Percentiles rank a stretch among this genome's conserved stretches.
These are phyloP conservation scores for Metalampra italica DNA, from an alignment of 2,888 invertebrate genomes.

Conservation along the genomic window DNA sequence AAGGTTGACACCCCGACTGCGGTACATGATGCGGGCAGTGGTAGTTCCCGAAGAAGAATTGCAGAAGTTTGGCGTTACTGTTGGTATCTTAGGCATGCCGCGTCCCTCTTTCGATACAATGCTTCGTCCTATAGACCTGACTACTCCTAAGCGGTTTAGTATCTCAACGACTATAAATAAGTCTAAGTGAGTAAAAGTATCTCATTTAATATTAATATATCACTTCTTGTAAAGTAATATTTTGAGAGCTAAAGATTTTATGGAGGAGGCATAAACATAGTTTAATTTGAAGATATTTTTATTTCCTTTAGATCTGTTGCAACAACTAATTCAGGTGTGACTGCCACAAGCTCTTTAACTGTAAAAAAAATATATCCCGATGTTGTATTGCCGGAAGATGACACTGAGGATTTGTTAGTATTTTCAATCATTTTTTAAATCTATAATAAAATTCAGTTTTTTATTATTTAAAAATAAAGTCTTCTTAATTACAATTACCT, in stretches of 20 bases:
- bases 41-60: conserved; percentile 72
- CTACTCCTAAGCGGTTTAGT: neutral
- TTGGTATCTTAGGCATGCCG: conserved; percentile 76
- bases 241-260: too few species aligned
- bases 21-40: conserved; percentile 68
- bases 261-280: too few species aligned
- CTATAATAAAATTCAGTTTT: too few species aligned
- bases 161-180: neutral
- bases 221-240: too few species aligned
- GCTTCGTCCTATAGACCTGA: conserved; percentile 31
- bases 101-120: conserved; percentile 70
- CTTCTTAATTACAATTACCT: too few species aligned
- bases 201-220: neutral
- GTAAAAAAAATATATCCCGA: conserved; percentile 22
- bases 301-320: too few species aligned
- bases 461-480: too few species aligned
- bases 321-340: neutral
- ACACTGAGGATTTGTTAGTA: neutral
- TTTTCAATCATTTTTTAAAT: too few species aligned
- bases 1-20: conserved; percentile 43
- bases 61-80: conserved; percentile 49
- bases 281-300: too few species aligned
- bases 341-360: neutral
- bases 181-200: neutral
- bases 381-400: neutral